Percentiles rank a stretch among this genome's conserved stretches.
Evolutionary conservation across 2,888 invertebrate species (phyloP).

Genomic region (Acleris sparsana): DNA sequence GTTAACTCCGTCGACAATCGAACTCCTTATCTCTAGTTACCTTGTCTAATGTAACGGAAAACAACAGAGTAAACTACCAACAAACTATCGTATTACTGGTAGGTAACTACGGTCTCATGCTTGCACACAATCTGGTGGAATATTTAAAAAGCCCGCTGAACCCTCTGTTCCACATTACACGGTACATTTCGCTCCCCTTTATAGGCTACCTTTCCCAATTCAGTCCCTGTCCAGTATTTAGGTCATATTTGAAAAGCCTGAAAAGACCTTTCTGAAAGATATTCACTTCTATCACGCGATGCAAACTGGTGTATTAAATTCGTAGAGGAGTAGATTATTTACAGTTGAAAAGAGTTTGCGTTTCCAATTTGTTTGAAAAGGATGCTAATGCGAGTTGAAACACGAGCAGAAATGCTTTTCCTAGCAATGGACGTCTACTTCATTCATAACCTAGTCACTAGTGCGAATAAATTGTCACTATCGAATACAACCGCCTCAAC

Average conservation of each 20-base stretch:
- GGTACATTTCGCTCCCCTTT: conserved; percentile 30
- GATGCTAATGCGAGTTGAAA: no score
- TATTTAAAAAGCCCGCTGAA: conserved; percentile 33
- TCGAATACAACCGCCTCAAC: no score
- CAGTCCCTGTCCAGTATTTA: conserved; percentile 22
- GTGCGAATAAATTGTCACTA: no score
- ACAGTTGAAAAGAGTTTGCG: conserved; percentile 3
- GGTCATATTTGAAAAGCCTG: conserved; percentile 29
- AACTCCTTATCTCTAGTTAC: no score
- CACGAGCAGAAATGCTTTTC: no score
- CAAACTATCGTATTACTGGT: neutral
- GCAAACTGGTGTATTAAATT: conserved; percentile 6
- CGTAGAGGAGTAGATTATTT: conserved; percentile 17
- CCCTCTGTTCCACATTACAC: conserved; percentile 24
- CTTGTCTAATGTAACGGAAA: no score
- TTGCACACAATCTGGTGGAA: conserved; percentile 5
- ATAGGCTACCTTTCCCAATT: conserved; percentile 21
- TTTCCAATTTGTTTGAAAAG: no score
- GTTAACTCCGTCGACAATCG: no score
- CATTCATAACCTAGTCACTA: no score
- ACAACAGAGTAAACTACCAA: no score
- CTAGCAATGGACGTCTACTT: no score
- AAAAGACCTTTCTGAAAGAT: conserved; percentile 24
- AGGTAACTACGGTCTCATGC: neutral
- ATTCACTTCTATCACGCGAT: conserved; percentile 26